Conservation (phyloP, 2,888 invertebrate genomes). For the Anthophora plumipes region DNA sequence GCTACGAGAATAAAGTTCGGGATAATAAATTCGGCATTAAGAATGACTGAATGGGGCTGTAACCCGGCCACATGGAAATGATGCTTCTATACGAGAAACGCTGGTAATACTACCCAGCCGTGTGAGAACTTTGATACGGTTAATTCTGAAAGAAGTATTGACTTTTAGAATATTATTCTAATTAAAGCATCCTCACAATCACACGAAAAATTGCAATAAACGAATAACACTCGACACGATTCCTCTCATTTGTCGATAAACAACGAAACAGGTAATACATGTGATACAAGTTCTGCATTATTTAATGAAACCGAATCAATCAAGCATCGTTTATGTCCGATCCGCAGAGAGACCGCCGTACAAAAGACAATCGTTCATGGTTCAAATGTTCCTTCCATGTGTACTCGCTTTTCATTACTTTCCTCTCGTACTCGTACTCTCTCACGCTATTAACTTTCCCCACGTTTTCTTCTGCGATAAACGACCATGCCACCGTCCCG, state of each 20-base stretch:
- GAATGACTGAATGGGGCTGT: constrained; percentile 7
- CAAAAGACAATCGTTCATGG: constrained; percentile 22
- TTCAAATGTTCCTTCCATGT: constrained; percentile 12
- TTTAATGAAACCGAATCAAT: constrained; percentile 21
- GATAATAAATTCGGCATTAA: constrained; percentile 12
- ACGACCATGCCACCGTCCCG: constrained; percentile 1
- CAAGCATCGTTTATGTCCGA: constrained; percentile 8
- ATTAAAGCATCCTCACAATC: no score
- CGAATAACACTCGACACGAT: neutral
- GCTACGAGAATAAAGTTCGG: neutral
- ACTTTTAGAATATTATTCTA: no score
- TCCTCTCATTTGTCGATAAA: neutral
- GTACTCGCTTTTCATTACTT: constrained; percentile 22
- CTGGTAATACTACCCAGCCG: neutral
- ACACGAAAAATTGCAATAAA: neutral
- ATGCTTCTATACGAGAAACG: no score
- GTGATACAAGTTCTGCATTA: neutral
- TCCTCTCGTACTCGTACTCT: neutral
- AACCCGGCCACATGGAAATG: constrained; percentile 3
- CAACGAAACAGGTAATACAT: constrained; percentile 4
- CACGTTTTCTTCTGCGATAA: neutral
- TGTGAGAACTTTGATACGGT: no score
- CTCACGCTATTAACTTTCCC: constrained; percentile 13
- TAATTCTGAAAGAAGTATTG: neutral
- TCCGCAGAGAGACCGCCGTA: neutral